Evolutionary conservation across 2,113 vertebrate species (phyloP).

Genomic region (Brienomyrus longianalis): DNA sequence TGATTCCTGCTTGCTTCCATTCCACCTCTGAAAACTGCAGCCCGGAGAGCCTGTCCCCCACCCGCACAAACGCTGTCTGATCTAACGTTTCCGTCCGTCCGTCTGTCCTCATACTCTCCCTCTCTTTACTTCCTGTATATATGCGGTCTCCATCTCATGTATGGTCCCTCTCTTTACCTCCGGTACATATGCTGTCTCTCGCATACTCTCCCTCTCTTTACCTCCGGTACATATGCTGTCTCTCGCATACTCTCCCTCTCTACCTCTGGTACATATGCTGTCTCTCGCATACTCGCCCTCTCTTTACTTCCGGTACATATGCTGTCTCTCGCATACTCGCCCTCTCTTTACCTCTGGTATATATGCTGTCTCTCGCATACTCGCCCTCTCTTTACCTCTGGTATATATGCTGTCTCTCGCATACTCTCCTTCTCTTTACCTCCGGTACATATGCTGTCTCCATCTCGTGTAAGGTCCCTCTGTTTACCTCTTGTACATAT

Average conservation of each 20-base stretch:
- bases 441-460: not conserved
- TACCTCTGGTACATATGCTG: not conserved
- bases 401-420: not conserved
- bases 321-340: not conserved
- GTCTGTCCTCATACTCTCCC: not conserved
- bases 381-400: not conserved
- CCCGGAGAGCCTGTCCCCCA: slow-evolving; percentile 53
- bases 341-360: not conserved
- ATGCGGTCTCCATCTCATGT: not conserved
- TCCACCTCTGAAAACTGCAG: slow-evolving; percentile 76
- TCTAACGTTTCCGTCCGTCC: not conserved
- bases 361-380: too few species aligned
- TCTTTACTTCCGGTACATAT: not conserved
- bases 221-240: not conserved
- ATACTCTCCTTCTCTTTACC: not conserved
- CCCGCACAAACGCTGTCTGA: slow-evolving; percentile 12
- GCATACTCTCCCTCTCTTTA: not conserved
- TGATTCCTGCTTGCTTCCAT: slow-evolving; percentile 84
- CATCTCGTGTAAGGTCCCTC: not conserved
- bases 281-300: not conserved
- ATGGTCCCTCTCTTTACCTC: not conserved
- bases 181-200: not conserved
- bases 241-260: not conserved
- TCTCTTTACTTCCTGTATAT: not conserved
- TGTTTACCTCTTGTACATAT: not conserved